Conservation (phyloP, 2,113 vertebrate species). For the Pedionomus torquatus region DNA sequence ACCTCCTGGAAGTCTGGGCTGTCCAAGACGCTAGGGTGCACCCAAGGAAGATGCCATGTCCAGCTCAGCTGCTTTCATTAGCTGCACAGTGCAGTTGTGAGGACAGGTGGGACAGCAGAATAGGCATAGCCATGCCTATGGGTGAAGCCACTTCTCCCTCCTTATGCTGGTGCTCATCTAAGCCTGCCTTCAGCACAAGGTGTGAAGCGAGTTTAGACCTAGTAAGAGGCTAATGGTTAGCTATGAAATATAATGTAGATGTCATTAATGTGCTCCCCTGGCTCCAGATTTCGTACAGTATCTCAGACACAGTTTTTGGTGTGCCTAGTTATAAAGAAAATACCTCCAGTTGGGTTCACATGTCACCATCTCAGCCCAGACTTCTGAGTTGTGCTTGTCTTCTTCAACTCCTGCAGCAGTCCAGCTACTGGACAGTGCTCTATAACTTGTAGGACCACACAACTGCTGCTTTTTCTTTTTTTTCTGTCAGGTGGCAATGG, state of each 20-base stretch:
- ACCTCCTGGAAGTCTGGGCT: background rate
- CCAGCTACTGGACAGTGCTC: background rate
- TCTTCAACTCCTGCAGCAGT: background rate
- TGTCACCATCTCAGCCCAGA: background rate
- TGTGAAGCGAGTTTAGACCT: background rate
- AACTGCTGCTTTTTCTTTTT: background rate
- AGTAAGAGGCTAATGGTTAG: background rate
- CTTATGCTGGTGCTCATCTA: fast-evolving
- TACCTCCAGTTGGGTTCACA: background rate
- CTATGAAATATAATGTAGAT: background rate
- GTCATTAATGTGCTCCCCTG: background rate
- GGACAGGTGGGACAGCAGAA: background rate
- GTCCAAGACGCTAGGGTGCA: background rate
- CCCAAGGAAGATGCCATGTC: background rate
- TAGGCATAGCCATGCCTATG: background rate
- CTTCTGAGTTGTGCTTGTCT: background rate
- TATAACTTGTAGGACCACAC: background rate
- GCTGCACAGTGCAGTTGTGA: background rate
- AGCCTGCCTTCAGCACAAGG: background rate
- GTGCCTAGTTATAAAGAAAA: background rate
- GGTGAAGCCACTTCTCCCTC: background rate
- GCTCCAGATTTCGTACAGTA: background rate
- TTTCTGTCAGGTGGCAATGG: background rate
- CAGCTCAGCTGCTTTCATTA: background rate
- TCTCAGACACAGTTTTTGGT: background rate